Evolutionary conservation across 1,140 invertebrate genomes (phyloP).

Genomic region (Drosophila kepulauana): DNA sequence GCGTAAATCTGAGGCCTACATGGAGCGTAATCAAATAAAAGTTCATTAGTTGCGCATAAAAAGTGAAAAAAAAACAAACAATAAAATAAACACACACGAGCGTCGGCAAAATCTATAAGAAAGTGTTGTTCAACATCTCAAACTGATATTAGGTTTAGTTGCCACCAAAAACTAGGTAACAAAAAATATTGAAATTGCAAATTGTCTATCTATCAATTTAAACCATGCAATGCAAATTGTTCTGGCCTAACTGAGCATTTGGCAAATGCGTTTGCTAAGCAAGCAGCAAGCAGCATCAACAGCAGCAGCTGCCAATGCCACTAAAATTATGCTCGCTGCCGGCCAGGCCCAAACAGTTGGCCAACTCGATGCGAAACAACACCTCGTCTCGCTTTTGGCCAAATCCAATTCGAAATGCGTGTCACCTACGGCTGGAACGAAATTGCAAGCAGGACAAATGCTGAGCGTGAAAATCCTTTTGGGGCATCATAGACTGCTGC

Average conservation of each 20-base stretch:
- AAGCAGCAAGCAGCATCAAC: slow-evolving; percentile 11
- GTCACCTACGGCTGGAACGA: slow-evolving; percentile 63
- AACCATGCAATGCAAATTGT: slow-evolving; percentile 29
- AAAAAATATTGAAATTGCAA: slow-evolving; percentile 3
- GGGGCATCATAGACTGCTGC: slow-evolving; percentile 23
- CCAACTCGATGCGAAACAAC: slow-evolving; percentile 18
- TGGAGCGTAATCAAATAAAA: slow-evolving; percentile 59
- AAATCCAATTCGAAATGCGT: slow-evolving; percentile 81
- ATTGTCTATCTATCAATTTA: slow-evolving; percentile 17
- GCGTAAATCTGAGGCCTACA: slow-evolving; percentile 65
- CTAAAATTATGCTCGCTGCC: slow-evolving; percentile 71
- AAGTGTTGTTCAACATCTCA: slow-evolving; percentile 42
- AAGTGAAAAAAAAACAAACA: slow-evolving; percentile 34
- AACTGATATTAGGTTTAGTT: slow-evolving; percentile 2
- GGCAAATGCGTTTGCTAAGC: slow-evolving; percentile 16
- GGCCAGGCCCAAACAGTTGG: slow-evolving; percentile 53
- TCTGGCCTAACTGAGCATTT: slow-evolving; percentile 4
- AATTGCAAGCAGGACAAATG: slow-evolving; percentile 59
- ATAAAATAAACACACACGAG: not conserved
- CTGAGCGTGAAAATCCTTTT: slow-evolving; percentile 72
- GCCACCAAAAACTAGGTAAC: not conserved
- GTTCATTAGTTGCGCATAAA: slow-evolving; percentile 74
- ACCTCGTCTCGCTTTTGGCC: slow-evolving; percentile 53
- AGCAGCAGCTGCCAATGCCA: slow-evolving; percentile 65
- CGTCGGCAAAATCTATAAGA: slow-evolving; percentile 34